Evolutionary conservation across 2,113 vertebrate genomes (phyloP).

Genomic region (Pimephales promelas): DNA sequence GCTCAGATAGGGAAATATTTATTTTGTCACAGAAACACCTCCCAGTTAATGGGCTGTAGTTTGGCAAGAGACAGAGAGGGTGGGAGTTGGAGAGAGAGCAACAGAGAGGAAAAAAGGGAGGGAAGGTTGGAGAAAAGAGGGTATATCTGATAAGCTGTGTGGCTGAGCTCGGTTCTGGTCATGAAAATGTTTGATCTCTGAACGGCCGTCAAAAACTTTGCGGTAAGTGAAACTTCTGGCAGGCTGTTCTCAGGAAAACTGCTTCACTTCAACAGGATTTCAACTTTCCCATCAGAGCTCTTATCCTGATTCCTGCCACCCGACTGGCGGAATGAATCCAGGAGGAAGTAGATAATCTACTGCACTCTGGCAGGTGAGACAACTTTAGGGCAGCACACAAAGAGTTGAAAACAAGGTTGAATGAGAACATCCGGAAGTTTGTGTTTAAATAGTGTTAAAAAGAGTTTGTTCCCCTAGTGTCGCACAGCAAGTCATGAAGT

Average conservation of each 20-base stretch:
- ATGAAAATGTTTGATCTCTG: constrained; percentile 32
- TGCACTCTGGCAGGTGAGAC: constrained; percentile 51
- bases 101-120: constrained; percentile 2
- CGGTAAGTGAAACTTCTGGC: constrained; percentile 31
- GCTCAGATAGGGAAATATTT: constrained; percentile 29
- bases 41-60: constrained; percentile 36
- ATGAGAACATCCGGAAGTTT: background rate
- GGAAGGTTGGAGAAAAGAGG: constrained; percentile 11
- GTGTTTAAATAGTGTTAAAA: background rate
- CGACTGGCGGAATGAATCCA: background rate
- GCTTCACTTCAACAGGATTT: constrained; percentile 34
- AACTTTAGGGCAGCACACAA: background rate
- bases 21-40: constrained; percentile 19
- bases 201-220: constrained; percentile 29
- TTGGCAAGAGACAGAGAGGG: constrained; percentile 13
- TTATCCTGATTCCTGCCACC: background rate
- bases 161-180: constrained; percentile 31
- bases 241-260: constrained; percentile 3
- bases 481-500: background rate
- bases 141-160: constrained; percentile 52
- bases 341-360: constrained; percentile 40
- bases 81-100: constrained; percentile 20
- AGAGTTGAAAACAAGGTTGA: background rate
- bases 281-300: constrained; percentile 29
- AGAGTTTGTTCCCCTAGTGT: background rate